Evolutionary conservation across 1,140 invertebrate species (phyloP), one percentile per base, ranked within the genome.

Genomic region (Platyura marginata): DNA sequence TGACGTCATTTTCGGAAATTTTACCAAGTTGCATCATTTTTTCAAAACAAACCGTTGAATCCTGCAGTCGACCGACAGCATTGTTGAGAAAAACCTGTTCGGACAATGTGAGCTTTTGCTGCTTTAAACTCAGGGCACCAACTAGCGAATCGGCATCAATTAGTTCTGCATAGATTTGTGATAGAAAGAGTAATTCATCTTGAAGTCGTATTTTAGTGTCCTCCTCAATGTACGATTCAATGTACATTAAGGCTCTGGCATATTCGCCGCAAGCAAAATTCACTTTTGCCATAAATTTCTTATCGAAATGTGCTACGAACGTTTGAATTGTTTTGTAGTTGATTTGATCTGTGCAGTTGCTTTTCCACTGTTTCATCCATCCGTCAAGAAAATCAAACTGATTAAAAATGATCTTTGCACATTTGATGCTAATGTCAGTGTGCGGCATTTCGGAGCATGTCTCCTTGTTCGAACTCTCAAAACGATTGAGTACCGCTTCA

Each of bases 131-230:
- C 44, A 80, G 62, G 9, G 79, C 75, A 21, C 78, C 81, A 46
- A 76, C 72, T 2, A 86, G 72, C 29, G 76, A 76, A 57, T 87
- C 83, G 0, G 78, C 69, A 54, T 87, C 81, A 55, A 83, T 75
- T 16, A 87, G 54, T 47, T 78, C 63, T 0, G 75, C 76, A 54
- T 85, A 84, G 50, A 85, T 79, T 61, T 82, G 76, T 19, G 79
- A 64, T 10, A 79, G 56, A 45, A 75, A 69, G 0, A 69, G 69
- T 8, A 75, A 59, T 35, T 75, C 67, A 34, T 75, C 69, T 40
- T 75, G 68, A 20, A 81, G 54, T 10, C 65, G 61, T 3, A 8
- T 23, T 13, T 68, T 57, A 15, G 69, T 65, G 41, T 69, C 64
- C 35, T 70, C 65, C 10, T 63, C 64, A 60, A 84, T 74, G 43